Percentiles rank a stretch among this genome's conserved stretches.
Conservation (phyloP, 2,797 vertebrate species). For the Hippocampus kuda region DNA sequence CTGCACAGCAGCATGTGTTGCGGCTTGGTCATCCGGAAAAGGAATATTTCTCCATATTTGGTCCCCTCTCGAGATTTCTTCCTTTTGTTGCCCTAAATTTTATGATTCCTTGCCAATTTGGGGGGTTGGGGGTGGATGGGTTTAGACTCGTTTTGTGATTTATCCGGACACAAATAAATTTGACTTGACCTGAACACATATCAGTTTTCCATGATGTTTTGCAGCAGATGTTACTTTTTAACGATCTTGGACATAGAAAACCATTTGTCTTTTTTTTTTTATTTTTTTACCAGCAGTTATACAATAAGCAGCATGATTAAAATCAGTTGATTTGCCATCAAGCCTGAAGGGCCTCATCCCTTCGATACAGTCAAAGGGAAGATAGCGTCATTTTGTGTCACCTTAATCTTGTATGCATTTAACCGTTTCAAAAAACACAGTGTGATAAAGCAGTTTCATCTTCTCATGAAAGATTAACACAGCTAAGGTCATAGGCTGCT, state of each 20-base stretch:
- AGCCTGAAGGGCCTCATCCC: slow-evolving; percentile 9
- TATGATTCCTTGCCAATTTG: too few relatives aligned
- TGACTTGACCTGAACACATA: too few relatives aligned
- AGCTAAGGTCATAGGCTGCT: slow-evolving; percentile 17
- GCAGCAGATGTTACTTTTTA: background rate
- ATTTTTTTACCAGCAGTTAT: too few relatives aligned
- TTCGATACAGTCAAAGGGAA: slow-evolving; percentile 2
- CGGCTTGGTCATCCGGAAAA: too few relatives aligned
- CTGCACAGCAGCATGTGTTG: too few relatives aligned
- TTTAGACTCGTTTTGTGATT: too few relatives aligned
- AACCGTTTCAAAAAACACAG: slow-evolving; percentile 16
- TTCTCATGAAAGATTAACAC: slow-evolving; percentile 18
- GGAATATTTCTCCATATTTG: too few relatives aligned
- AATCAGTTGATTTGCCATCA: slow-evolving; percentile 8
- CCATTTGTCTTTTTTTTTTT: background rate
- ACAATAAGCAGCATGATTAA: background rate
- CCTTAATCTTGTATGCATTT: slow-evolving; percentile 18
- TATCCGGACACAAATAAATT: too few relatives aligned
- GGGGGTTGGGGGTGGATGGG: too few relatives aligned
- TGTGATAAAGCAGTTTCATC: slow-evolving; percentile 24
- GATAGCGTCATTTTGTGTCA: slow-evolving; percentile 10
- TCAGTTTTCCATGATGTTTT: background rate
- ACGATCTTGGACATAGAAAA: background rate
- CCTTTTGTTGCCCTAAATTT: too few relatives aligned
- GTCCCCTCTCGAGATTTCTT: too few relatives aligned